Evolutionary conservation across 2,797 vertebrate species (phyloP), one percentile per base, ranked within the genome.

Genomic region (Pseudotriccus pelzelni): DNA sequence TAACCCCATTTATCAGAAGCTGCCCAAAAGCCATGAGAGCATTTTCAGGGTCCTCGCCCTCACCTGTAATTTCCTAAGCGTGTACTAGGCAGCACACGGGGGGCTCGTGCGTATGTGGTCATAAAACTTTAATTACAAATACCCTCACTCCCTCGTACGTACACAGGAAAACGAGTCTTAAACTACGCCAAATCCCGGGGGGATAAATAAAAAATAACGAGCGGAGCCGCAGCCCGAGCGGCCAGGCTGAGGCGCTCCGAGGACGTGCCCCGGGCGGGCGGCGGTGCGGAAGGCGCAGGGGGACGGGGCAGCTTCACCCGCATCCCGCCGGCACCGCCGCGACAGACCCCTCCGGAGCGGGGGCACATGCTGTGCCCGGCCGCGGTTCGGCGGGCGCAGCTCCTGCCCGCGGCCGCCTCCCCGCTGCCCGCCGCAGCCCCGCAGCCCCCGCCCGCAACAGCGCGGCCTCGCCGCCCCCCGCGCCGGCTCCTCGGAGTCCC

Each of bases 41-140:
- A n/a, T 85, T 80, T 80, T 18, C 79, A 25, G 62, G 27, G n/a
- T 56, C 60, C 47, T 72, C 12, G 13, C 50, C 74, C 32, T 55
- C 79, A 63, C 53, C 80, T 21, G 1, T 2, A 28, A 34, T 32
- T 22, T 34, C 81, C 84, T 22, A 44, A 27, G 30, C 13, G 0
- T 1, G 14, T 1, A 39, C 19, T 43, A 7, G 0, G 41, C 32
- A 81, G 74, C 56, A 32, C 56, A 32, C 2, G 10, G 58, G 23
- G 14, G 49, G 34, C 2, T n/a, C 24, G 27, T 2, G 36, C 14
- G 53, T 63, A 10, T 1, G 67, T 1, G 16, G 60, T 44, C 84
- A 12, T 46, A 34, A 63, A 94, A 94, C 84, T 96, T 95, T 34
- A 83, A 92, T 79, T 59, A 85, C 53, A 58, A 62, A 87, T 60